phyloP scores from a whole-genome alignment of 2,113 vertebrate genomes.

The Himantopus leucocephalus region DNA sequence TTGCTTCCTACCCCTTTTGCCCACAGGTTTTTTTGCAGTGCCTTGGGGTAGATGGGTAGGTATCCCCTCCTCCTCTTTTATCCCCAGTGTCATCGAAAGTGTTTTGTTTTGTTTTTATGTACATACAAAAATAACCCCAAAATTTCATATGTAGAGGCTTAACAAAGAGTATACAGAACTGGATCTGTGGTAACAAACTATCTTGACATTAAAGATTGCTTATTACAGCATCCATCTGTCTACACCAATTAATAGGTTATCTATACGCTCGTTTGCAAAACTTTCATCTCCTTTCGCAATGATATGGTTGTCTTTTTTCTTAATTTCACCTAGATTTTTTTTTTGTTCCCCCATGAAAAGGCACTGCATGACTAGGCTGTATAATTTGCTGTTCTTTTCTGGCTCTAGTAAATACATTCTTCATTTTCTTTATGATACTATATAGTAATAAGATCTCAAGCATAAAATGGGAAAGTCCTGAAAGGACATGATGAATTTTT shows the following conservation, averaged over 20 bases:
- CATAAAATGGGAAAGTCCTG: background rate
- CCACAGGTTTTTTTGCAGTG: background rate
- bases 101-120: background rate
- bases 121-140: background rate
- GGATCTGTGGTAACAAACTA: background rate
- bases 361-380: background rate
- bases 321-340: background rate
- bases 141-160: background rate
- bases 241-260: background rate
- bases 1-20: background rate
- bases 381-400: rapidly evolving
- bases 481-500: background rate
- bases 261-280: background rate
- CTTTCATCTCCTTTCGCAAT: background rate
- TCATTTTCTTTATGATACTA: background rate
- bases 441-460: background rate
- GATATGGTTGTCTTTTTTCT: background rate
- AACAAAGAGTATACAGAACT: background rate
- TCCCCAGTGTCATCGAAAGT: background rate
- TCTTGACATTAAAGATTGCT: background rate
- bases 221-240: conserved; percentile 6
- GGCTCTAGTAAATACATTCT: background rate
- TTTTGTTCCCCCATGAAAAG: background rate
- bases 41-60: background rate
- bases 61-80: background rate